Base-by-base conservation (phyloP, 2,888 invertebrate genomes). In the Rotaria socialis region DNA sequence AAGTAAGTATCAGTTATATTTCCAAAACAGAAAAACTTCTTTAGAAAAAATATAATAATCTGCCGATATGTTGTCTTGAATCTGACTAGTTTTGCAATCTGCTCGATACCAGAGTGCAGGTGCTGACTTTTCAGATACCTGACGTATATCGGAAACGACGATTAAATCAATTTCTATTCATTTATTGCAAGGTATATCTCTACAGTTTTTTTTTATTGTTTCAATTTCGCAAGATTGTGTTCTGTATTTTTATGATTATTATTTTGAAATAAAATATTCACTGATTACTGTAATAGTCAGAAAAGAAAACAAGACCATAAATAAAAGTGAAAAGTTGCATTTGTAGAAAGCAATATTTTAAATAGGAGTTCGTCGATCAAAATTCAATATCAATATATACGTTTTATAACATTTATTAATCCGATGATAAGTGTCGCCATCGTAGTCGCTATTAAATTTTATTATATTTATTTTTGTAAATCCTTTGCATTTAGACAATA, bases 11-110 rank as follows among this genome's bases (percentile, higher is more conserved):
- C 10, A 35, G 24, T 56, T 4, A 56, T 56, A 35, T 35, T 35
- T 35, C 35, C 35, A 35, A 35, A 35, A 24, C 5, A 56, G 24
- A 8, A 56, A 24, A 4, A 3, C 5, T 56, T 50, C 50, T 56
- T 56, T 56, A 56, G 56, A 27, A 67, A 67, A 35, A 3, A 35
- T 0, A 67, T 19, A 4, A 35, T 56, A 24, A 1, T 56, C 35
- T 2, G 35, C 27, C 67, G 67, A 67, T 67, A 16, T 67, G 35
- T 67, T 35, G 67, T 67, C 67, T 67, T 16, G 67, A 67, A 67
- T 67, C 67, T 67, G 67, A 67, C 67, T 67, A 67, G 67, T 67
- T 67, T 67, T 67, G 67, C 67, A 67, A 67, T 67, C 67, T 67
- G 67, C 67, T 67, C 67, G 67, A 67, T 67, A 67, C 5, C 0